Evolutionary conservation across 2,888 invertebrate species (phyloP).

Genomic region (Phaonia tiefii): DNA sequence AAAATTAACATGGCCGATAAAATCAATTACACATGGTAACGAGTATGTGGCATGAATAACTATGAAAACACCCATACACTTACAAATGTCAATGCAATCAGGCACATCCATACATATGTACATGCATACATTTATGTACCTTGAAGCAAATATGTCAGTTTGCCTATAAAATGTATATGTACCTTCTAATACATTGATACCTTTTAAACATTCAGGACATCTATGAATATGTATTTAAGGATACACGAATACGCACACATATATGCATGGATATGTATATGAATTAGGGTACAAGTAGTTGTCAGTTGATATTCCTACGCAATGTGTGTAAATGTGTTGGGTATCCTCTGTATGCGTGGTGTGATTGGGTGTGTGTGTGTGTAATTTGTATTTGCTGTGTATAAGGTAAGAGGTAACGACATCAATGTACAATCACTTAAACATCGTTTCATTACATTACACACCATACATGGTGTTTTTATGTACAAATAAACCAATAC

Average conservation of each 20-base stretch:
- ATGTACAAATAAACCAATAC: conserved; percentile 12
- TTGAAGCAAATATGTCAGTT: conserved; percentile 12
- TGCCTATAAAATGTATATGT: no score
- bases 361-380: conserved; percentile 18
- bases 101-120: conserved; percentile 68
- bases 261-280: background rate
- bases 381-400: conserved; percentile 38
- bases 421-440: conserved; percentile 52
- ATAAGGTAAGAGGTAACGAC: conserved; percentile 55
- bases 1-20: conserved; percentile 81
- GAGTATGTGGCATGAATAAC: conserved; percentile 42
- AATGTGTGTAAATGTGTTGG: background rate
- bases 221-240: conserved; percentile 70
- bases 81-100: conserved; percentile 27
- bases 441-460: conserved; percentile 62
- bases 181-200: no score
- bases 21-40: conserved; percentile 79
- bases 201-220: no score
- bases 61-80: background rate
- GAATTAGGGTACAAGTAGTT: no score
- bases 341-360: background rate
- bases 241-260: conserved; percentile 31
- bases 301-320: no score
- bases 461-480: conserved; percentile 39
- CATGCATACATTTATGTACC: conserved; percentile 60